phyloP scores from a whole-genome alignment of 2,797 vertebrate genomes.

The Lepilemur ruficaudatus region DNA sequence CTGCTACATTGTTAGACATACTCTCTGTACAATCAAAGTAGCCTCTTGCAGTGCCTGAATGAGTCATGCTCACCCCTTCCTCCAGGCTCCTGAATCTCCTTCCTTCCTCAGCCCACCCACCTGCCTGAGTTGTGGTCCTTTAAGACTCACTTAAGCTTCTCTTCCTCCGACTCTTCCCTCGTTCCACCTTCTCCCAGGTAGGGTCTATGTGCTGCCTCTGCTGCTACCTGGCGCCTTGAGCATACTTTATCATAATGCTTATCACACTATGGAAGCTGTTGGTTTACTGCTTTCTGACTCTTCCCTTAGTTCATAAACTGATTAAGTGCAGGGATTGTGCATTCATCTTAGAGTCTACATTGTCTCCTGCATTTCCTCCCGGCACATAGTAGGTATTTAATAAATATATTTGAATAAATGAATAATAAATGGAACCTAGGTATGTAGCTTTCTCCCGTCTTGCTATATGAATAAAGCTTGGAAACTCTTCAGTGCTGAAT shows the following conservation, averaged over 20 bases:
- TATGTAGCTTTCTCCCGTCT: neutral
- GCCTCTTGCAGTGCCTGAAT: neutral
- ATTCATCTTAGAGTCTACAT: neutral
- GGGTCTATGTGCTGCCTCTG: neutral
- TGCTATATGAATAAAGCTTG: neutral
- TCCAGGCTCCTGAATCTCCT: neutral
- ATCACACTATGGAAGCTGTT: neutral
- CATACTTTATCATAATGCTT: neutral
- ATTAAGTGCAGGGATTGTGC: neutral
- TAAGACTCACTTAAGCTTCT: neutral
- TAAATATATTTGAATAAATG: slow-evolving; percentile 27
- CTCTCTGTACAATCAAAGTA: neutral
- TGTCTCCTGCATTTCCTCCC: neutral
- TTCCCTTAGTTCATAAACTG: neutral
- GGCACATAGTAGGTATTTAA: neutral
- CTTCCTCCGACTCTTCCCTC: neutral
- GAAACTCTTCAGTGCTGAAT: slow-evolving; percentile 15
- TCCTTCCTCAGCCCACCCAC: neutral
- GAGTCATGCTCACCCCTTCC: neutral
- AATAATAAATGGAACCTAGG: neutral
- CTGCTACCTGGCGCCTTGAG: fast-evolving
- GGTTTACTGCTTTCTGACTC: neutral
- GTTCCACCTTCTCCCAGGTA: neutral
- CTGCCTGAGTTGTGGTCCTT: neutral
- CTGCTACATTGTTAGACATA: neutral